Percentiles rank a stretch among this genome's conserved stretches.
Evolutionary conservation across 2,797 vertebrate genomes (phyloP).

Genomic region (Bradypodion pumilum): DNA sequence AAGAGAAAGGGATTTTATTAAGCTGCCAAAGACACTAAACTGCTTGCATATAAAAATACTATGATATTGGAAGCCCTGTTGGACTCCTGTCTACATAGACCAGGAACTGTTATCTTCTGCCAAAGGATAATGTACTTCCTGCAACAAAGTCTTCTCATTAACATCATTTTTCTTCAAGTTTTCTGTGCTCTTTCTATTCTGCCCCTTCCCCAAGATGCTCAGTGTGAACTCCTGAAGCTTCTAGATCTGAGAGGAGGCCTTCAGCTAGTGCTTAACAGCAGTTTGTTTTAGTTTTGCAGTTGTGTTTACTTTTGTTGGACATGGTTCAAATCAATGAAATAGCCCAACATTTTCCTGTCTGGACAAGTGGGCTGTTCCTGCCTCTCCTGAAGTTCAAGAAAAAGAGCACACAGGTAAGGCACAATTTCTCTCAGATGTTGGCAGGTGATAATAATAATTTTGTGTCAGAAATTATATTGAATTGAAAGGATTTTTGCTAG

Average conservation of each 20-base stretch:
- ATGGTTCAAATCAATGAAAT: not conserved
- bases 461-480: too few relatives aligned
- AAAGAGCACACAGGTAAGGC: not conserved
- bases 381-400: not conserved
- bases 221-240: not conserved
- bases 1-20: constrained; percentile 27
- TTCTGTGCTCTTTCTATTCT: constrained; percentile 4
- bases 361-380: not conserved
- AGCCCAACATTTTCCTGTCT: not conserved
- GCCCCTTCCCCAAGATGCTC: not conserved
- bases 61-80: constrained; percentile 7
- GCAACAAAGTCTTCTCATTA: constrained; percentile 11
- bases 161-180: constrained; percentile 13
- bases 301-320: not conserved
- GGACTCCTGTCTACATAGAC: constrained; percentile 27
- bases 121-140: constrained; percentile 9
- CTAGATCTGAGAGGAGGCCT: not conserved
- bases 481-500: too few relatives aligned
- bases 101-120: not conserved
- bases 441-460: too few relatives aligned
- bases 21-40: constrained; percentile 47
- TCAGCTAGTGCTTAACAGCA: not conserved
- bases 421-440: not conserved
- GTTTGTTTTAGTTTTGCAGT: constrained; percentile 7
- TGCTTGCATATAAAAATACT: constrained; percentile 19